These are phyloP conservation scores for Lordiphosa clarofinis DNA, from an alignment of 1,140 invertebrate genomes.

Conservation along the genomic window DNA sequence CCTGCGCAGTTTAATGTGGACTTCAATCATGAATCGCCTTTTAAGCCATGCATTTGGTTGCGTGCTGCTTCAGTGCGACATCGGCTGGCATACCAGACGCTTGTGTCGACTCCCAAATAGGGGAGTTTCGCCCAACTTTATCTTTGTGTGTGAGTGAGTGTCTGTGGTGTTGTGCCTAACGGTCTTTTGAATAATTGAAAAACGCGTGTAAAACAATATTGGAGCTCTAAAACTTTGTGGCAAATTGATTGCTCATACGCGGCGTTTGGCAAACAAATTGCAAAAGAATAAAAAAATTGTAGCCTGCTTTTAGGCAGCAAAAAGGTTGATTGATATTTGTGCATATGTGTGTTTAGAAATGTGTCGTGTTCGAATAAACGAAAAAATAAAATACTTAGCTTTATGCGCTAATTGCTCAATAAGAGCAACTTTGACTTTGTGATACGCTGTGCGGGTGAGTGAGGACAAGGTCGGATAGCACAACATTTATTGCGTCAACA, in stretches of 20 bases:
- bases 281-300: constrained; percentile 46
- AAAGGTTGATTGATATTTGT: constrained; percentile 53
- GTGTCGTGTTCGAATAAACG: constrained; percentile 3
- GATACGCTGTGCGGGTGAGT: constrained; percentile 42
- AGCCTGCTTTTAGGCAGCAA: constrained; percentile 53
- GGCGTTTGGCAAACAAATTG: constrained; percentile 22
- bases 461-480: constrained; percentile 6
- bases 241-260: constrained; percentile 62
- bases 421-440: constrained; percentile 17
- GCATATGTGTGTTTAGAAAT: constrained; percentile 9
- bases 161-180: constrained; percentile 28
- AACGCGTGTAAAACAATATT: constrained; percentile 35
- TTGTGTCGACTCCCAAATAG: constrained; percentile 9
- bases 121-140: not conserved
- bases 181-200: constrained; percentile 63
- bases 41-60: constrained; percentile 42
- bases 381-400: constrained; percentile 18
- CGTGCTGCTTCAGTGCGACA: constrained; percentile 45
- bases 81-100: constrained; percentile 56
- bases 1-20: constrained; percentile 53
- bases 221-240: constrained; percentile 25
- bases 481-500: constrained; percentile 40
- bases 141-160: not conserved
- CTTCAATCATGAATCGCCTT: constrained; percentile 18
- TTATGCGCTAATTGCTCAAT: constrained; percentile 39